These are phyloP conservation scores for Steatornis caripensis DNA, from an alignment of 2,113 vertebrate species.

Conservation along the genomic window DNA sequence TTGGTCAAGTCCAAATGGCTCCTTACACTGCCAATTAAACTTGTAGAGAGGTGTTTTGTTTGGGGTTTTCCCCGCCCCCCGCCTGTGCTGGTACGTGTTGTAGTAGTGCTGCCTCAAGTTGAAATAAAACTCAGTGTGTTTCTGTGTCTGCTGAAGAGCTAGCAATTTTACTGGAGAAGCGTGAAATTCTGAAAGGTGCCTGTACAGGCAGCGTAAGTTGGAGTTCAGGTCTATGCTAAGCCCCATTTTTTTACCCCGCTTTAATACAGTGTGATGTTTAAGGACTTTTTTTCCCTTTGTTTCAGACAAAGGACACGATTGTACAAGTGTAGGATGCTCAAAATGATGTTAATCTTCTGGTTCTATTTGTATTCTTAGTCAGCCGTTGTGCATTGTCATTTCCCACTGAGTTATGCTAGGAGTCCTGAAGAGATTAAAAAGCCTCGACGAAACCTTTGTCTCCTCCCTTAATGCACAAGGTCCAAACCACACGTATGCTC, in stretches of 20 bases:
- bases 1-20: background rate
- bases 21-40: background rate
- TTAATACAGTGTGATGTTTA: background rate
- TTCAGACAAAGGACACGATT: background rate
- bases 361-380: background rate
- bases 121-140: background rate
- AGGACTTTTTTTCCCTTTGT: background rate
- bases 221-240: background rate
- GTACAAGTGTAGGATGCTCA: background rate
- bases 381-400: background rate
- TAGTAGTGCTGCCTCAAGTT: background rate
- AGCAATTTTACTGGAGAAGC: background rate
- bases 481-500: background rate
- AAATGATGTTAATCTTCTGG: background rate
- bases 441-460: background rate
- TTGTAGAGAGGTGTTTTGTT: background rate
- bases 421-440: background rate
- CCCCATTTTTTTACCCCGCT: background rate
- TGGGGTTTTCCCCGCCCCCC: too few relatives aligned
- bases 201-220: accelerated
- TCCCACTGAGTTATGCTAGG: background rate
- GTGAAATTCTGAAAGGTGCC: background rate
- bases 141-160: background rate
- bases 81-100: too few relatives aligned
- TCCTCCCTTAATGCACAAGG: background rate